Evolutionary conservation across 30 jellyfish, hydroid and myxozoan species (phyloP), one percentile per base, ranked within the genome.

Genomic region (Rhopilema esculentum): DNA sequence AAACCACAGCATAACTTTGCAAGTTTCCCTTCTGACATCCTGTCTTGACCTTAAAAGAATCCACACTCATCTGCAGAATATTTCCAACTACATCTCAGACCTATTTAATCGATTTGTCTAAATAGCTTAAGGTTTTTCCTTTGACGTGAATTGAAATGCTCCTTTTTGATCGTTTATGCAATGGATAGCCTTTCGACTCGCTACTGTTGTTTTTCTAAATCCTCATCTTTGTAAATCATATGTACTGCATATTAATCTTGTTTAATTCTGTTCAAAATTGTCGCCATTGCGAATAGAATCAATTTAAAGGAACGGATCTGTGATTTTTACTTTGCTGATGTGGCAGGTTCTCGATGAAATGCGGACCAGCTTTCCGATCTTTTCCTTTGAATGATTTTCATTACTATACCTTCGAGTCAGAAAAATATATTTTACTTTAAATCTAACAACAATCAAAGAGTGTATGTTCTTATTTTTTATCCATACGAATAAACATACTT

Each of bases 241-340:
- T 68, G 83, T 27, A 16, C 66, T 69, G 20, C 53, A 27, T 40
- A 40, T 53, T 82, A 51, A 82, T 82, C 91, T 82, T 19, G 75
- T 82, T 82, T 69, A 25, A 8, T 4, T 26, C 48, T 49, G 62
- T 40, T 48, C 78, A 78, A 78, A 52, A 70, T 66, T 30, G 84
- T 73, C 84, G 84, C 84, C 91, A 49, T 7, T 27, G 72, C 33
- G 85, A 82, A 68, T 69, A 52, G 57, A 67, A 72, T 72, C 68
- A 66, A 82, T 69, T 50, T 21, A 67, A 29, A 29, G 31, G 50
- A 69, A 69, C 21, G 8, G 1, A n/a, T 22, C 89, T 24, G 89
- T 63, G 65, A 63, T 63, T 77, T 77, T 53, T 31, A 50, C 52
- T 71, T 27, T 71, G 65, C 82, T 27, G 23, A 8, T 9, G 64